A percentile compares a stretch with the other conserved stretches of the same genome.
Evolutionary conservation across 1,140 invertebrate species (phyloP).

Genomic region (Bombus confusus): DNA sequence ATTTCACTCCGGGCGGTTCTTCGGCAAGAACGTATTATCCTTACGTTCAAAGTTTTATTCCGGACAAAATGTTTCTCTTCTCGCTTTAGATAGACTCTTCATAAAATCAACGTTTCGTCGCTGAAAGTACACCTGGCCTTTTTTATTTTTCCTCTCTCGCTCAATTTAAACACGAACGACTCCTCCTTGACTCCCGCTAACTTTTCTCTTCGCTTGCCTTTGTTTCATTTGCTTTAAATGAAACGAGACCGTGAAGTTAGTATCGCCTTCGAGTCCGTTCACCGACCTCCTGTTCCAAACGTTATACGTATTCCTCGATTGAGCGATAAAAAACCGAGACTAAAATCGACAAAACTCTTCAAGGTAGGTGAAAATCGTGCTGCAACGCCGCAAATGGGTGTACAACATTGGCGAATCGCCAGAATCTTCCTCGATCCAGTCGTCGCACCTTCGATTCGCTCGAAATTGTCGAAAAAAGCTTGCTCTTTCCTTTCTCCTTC

Average conservation of each 20-base stretch:
- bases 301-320: too few species aligned
- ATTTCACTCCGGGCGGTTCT: too few species aligned
- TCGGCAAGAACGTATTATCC: too few species aligned
- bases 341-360: not conserved
- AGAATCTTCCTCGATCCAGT: not conserved
- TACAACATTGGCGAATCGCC: conserved; percentile 23
- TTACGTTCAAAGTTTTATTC: not conserved
- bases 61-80: not conserved
- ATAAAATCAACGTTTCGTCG: not conserved
- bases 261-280: not conserved
- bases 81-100: not conserved
- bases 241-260: not conserved
- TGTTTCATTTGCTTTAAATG: conserved; percentile 28
- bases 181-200: not conserved
- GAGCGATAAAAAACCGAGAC: not conserved
- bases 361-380: conserved; percentile 36
- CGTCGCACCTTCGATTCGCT: not conserved
- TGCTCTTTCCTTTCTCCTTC: not conserved
- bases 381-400: not conserved
- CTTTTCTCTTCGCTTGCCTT: not conserved
- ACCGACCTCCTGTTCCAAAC: not conserved
- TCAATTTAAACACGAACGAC: not conserved
- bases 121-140: not conserved
- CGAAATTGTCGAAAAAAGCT: too few species aligned
- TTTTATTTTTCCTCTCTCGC: not conserved